Evolutionary conservation across 1,140 invertebrate species (phyloP).

Genomic region (Drosophila ficusphila): DNA sequence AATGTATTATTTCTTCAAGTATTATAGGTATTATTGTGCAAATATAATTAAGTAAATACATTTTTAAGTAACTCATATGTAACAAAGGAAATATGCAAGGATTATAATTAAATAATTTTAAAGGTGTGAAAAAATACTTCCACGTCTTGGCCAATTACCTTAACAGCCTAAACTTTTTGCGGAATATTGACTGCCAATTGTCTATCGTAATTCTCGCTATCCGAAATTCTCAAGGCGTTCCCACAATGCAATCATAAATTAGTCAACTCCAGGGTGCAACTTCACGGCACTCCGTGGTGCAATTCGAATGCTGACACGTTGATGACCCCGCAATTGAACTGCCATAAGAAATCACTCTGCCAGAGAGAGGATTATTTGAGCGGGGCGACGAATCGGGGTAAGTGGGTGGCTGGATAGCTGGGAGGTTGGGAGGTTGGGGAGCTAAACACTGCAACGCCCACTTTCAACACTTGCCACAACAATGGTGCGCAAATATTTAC

Average conservation of each 20-base stretch:
- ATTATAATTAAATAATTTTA: no score
- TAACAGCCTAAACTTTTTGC: constrained; percentile 1
- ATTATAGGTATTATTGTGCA: no score
- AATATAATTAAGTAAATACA: no score
- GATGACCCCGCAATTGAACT: constrained; percentile 74
- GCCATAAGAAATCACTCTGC: constrained; percentile 79
- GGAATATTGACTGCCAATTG: constrained; percentile 21
- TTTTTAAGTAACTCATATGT: no score
- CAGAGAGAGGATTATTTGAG: constrained; percentile 39
- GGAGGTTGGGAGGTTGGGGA: background rate
- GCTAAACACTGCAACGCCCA: constrained; percentile 54
- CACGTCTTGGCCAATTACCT: background rate
- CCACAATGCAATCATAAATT: constrained; percentile 45
- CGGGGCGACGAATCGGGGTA: no score
- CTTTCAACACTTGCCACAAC: constrained; percentile 81
- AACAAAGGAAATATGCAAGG: no score
- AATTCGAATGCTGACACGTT: constrained; percentile 66
- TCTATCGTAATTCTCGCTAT: background rate
- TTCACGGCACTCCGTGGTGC: constrained; percentile 34
- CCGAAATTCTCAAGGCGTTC: constrained; percentile 40
- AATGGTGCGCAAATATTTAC: constrained; percentile 81
- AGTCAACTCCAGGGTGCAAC: constrained; percentile 22
- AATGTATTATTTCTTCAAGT: no score
- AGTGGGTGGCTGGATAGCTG: background rate
- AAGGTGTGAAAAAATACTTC: background rate